These are phyloP conservation scores for Antheraea yamamai DNA, from an alignment of 2,888 invertebrate genomes.

Conservation along the genomic window DNA sequence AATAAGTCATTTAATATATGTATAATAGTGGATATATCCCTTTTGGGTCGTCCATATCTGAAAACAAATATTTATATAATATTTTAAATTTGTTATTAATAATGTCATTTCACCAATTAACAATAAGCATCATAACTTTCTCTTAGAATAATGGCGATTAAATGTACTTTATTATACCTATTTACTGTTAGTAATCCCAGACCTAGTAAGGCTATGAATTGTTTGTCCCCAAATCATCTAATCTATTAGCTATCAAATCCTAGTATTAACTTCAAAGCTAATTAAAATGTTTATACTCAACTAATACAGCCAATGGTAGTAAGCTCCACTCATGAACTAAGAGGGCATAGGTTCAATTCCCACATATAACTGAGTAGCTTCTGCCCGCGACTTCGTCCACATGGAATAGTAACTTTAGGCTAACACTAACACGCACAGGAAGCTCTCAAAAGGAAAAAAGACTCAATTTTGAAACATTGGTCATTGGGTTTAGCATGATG, in stretches of 20 bases:
- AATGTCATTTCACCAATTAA: not conserved
- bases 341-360: no score
- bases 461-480: no score
- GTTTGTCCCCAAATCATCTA: not conserved
- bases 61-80: slow-evolving; percentile 29
- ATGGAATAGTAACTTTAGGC: no score
- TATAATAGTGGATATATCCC: slow-evolving; percentile 97
- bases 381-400: no score
- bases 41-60: slow-evolving; percentile 92
- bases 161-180: not conserved
- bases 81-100: slow-evolving; percentile 9
- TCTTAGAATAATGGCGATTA: not conserved
- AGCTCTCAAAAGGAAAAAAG: no score
- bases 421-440: no score
- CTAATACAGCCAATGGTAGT: no score
- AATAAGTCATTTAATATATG: slow-evolving; percentile 97
- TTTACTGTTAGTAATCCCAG: not conserved
- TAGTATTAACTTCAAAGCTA: no score
- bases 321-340: no score
- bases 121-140: not conserved
- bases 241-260: not conserved
- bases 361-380: no score
- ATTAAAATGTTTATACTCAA: no score
- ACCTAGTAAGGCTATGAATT: not conserved
- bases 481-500: no score